Percentiles rank a stretch among this genome's conserved stretches.
Evolutionary conservation across 2,113 vertebrate genomes (phyloP).

Genomic region (Zingel zingel): DNA sequence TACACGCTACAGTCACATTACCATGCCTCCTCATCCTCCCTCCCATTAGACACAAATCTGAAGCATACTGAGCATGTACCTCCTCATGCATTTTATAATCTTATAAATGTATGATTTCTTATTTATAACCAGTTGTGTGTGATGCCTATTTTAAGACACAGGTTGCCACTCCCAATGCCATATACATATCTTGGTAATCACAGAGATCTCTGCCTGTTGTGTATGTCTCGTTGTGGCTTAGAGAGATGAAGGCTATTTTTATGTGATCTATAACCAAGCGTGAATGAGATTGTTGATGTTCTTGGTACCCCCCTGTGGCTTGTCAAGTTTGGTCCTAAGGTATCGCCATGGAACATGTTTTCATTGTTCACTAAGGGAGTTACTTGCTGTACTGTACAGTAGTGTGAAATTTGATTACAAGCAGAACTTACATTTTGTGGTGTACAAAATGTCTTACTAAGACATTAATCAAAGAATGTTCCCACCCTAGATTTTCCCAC

Average conservation of each 20-base stretch:
- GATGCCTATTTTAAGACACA: constrained; percentile 57
- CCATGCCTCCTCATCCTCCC: constrained; percentile 58
- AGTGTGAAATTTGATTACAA: constrained; percentile 63
- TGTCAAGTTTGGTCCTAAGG: constrained; percentile 49
- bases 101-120: constrained; percentile 51
- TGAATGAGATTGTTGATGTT: constrained; percentile 56
- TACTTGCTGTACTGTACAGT: constrained; percentile 9
- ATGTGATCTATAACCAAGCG: constrained; percentile 48
- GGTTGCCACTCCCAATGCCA: constrained; percentile 13
- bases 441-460: constrained; percentile 33
- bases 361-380: constrained; percentile 35
- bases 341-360: constrained; percentile 21
- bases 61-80: constrained; percentile 32
- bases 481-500: constrained; percentile 90
- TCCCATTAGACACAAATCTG: constrained; percentile 55
- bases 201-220: constrained; percentile 39
- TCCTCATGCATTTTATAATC: constrained; percentile 57
- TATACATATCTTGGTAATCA: constrained; percentile 43
- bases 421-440: constrained; percentile 34
- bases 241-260: constrained; percentile 56
- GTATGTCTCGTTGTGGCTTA: constrained; percentile 19
- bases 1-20: constrained; percentile 74
- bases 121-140: constrained; percentile 48
- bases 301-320: constrained; percentile 42
- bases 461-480: constrained; percentile 48